Conservation (phyloP, 2,113 vertebrate genomes). For the Monopterus albus region DNA sequence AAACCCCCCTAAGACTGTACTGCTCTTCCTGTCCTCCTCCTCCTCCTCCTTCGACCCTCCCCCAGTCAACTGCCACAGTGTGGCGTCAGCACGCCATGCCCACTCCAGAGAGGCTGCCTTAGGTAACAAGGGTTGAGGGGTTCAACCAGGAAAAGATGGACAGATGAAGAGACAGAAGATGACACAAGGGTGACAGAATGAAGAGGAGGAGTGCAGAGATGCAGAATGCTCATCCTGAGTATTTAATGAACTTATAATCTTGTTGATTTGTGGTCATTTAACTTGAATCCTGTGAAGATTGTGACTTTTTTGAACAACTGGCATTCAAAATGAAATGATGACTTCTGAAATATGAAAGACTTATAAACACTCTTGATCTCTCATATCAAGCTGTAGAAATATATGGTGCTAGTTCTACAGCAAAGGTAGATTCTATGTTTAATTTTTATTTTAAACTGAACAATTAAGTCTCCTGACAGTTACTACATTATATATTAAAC, state of each 20-base stretch:
- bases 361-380: too few species aligned
- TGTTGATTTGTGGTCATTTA: not conserved
- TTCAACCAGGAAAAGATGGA: conserved; percentile 49
- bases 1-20: conserved; percentile 21
- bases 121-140: conserved; percentile 73
- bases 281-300: not conserved
- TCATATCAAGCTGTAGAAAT: too few species aligned
- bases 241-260: not conserved
- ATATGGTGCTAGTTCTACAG: too few species aligned
- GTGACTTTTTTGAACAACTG: not conserved
- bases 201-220: not conserved
- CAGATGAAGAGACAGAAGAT: not conserved
- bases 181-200: not conserved
- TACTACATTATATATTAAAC: too few species aligned
- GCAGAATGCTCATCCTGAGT: not conserved
- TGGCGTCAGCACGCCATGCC: conserved; percentile 70
- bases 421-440: too few species aligned
- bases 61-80: conserved; percentile 53
- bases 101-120: conserved; percentile 64
- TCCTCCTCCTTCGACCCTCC: conserved; percentile 11
- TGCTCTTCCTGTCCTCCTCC: conserved; percentile 49
- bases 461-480: too few species aligned
- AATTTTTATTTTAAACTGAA: too few species aligned
- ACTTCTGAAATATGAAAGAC: too few species aligned
- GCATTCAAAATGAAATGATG: not conserved